phyloP scores from a whole-genome alignment of 2,797 vertebrate genomes.

The Loris lydekkerianus region DNA sequence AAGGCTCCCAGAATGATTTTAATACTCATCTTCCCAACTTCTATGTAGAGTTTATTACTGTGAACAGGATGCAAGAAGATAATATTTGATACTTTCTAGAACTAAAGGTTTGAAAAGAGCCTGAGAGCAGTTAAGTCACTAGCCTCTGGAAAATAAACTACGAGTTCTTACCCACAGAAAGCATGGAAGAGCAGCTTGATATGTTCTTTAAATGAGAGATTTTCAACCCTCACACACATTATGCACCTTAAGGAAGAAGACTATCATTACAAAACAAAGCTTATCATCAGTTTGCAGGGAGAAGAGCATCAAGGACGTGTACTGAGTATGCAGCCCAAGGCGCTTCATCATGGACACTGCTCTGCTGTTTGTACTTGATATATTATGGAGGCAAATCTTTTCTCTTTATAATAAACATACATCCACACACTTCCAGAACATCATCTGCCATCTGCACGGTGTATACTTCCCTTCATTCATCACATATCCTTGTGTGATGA shows the following conservation, averaged over 20 bases:
- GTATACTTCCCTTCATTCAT: neutral
- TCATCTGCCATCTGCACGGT: neutral
- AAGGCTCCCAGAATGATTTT: neutral
- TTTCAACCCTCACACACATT: neutral
- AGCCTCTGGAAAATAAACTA: conserved; percentile 43
- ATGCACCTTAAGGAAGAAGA: neutral
- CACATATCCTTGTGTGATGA: neutral
- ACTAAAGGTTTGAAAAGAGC: neutral
- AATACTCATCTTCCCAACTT: neutral
- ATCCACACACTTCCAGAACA: neutral
- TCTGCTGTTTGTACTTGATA: neutral
- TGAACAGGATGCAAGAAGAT: neutral
- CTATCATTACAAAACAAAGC: neutral
- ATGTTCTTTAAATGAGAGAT: neutral
- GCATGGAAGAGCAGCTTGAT: neutral
- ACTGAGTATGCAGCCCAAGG: neutral
- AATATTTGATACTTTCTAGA: neutral
- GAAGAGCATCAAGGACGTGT: neutral
- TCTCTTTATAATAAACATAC: neutral
- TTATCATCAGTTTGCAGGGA: neutral
- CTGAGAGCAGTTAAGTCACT: neutral
- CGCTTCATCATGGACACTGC: neutral
- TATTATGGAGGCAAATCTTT: neutral
- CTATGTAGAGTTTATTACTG: neutral
- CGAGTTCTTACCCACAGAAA: neutral